phyloP scores from a whole-genome alignment of 2,113 vertebrate genomes.

The Halichoeres trimaculatus region DNA sequence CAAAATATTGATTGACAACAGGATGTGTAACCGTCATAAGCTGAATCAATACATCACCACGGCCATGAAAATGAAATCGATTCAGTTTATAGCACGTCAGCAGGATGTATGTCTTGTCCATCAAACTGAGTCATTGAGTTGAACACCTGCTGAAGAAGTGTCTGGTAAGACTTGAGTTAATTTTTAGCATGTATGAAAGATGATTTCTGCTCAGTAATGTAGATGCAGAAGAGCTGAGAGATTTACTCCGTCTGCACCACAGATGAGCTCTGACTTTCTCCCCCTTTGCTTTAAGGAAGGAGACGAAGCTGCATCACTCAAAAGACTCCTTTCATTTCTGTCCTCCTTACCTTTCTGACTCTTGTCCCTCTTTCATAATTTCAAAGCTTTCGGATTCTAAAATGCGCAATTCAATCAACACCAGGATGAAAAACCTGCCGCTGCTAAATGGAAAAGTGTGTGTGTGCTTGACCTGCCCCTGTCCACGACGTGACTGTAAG shows the following conservation, averaged over 20 bases:
- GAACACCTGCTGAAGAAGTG: conserved; percentile 7
- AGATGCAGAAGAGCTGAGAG: conserved; percentile 18
- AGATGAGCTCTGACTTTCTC: conserved; percentile 13
- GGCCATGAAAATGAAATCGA: conserved; percentile 22
- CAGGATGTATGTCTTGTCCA: conserved; percentile 12
- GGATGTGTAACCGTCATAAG: conserved; percentile 16
- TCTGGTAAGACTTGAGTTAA: not conserved
- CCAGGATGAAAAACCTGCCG: conserved; percentile 24
- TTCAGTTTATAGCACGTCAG: conserved; percentile 42
- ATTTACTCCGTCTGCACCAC: conserved; percentile 10
- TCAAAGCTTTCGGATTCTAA: conserved; percentile 6
- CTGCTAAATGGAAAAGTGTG: conserved; percentile 24
- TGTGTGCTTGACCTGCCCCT: conserved; percentile 48
- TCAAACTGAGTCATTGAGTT: conserved; percentile 11
- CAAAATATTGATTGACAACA: conserved; percentile 13
- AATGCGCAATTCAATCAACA: conserved; percentile 46
- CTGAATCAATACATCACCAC: conserved; percentile 32
- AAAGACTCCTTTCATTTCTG: not conserved
- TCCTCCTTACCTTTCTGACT: not conserved
- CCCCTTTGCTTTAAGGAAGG: conserved; percentile 18
- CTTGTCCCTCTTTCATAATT: not conserved
- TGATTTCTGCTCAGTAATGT: conserved; percentile 9
- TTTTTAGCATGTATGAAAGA: not conserved
- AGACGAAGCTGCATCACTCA: not conserved
- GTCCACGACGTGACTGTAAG: conserved; percentile 43